These are phyloP conservation scores for Octodon degus DNA, from an alignment of 2,113 vertebrate genomes.

Conservation along the genomic window DNA sequence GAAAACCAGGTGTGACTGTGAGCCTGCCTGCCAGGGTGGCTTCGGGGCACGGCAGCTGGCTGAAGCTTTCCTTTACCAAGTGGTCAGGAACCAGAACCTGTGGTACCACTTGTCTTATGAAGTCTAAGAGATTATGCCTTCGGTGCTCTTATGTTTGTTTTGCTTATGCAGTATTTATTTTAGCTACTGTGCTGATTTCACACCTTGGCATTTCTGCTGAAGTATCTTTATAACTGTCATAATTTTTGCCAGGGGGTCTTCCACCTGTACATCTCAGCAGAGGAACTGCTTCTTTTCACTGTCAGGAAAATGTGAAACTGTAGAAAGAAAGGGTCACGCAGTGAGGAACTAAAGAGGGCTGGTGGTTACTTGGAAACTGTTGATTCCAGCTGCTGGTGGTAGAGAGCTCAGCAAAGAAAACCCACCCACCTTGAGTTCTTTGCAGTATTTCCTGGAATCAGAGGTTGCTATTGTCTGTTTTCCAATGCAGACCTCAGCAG, in stretches of 20 bases:
- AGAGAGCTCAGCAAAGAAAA: not conserved
- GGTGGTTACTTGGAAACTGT: conserved; percentile 18
- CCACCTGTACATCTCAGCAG: not conserved
- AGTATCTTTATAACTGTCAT: conserved; percentile 32
- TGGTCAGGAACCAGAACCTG: not conserved
- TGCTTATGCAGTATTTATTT: conserved; percentile 15
- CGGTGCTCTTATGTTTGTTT: conserved; percentile 18
- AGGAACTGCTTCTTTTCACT: conserved; percentile 3
- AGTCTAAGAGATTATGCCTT: not conserved
- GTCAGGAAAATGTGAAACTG: conserved; percentile 55
- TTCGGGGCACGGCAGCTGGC: not conserved
- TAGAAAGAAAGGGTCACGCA: not conserved
- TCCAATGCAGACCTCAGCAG: not conserved
- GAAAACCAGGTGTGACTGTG: not conserved
- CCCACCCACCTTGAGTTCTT: not conserved
- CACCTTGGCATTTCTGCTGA: conserved; percentile 51
- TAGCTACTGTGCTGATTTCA: not conserved
- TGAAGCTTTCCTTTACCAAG: not conserved
- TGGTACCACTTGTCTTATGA: not conserved
- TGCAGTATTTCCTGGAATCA: not conserved
- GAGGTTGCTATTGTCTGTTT: not conserved
- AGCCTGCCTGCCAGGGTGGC: not conserved
- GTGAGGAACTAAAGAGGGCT: not conserved
- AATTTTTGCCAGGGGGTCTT: conserved; percentile 55
- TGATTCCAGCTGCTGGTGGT: not conserved